phyloP scores from a whole-genome alignment of 2,797 vertebrate genomes.

The Dendrocincla tyrannina region DNA sequence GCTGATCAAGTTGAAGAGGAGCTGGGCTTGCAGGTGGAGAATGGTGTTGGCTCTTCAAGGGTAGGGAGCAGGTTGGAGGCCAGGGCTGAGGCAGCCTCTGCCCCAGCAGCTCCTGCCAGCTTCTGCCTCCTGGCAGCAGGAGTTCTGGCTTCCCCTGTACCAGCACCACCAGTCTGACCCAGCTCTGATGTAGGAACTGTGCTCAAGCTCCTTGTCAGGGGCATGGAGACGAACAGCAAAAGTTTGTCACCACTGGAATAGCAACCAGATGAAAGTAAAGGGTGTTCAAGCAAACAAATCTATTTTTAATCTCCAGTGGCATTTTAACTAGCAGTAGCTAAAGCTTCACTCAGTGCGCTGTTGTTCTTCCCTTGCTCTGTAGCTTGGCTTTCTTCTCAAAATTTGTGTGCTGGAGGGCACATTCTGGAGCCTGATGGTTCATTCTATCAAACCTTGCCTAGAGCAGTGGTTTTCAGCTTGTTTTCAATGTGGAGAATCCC shows the following conservation, averaged over 20 bases:
- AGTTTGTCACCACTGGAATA: neutral
- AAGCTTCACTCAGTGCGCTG: neutral
- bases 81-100: neutral
- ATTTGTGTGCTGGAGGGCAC: neutral
- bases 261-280: neutral
- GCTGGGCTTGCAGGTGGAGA: neutral
- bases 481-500: neutral
- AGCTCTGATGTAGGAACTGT: neutral
- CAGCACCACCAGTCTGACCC: neutral
- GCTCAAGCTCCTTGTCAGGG: neutral
- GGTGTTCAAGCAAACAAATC: neutral
- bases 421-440: neutral
- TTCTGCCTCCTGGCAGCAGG: neutral
- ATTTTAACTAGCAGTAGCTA: neutral
- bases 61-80: accelerated
- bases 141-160: neutral
- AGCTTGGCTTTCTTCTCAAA: neutral
- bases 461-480: neutral
- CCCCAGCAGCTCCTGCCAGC: neutral
- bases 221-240: neutral
- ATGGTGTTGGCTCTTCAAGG: neutral
- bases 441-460: neutral
- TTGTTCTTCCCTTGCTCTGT: neutral
- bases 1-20: neutral
- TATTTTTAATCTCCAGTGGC: neutral